A percentile compares a stretch with the other conserved stretches of the same genome.
phyloP scores from a whole-genome alignment of 1,140 invertebrate species.

The Lepidurus apus region DNA sequence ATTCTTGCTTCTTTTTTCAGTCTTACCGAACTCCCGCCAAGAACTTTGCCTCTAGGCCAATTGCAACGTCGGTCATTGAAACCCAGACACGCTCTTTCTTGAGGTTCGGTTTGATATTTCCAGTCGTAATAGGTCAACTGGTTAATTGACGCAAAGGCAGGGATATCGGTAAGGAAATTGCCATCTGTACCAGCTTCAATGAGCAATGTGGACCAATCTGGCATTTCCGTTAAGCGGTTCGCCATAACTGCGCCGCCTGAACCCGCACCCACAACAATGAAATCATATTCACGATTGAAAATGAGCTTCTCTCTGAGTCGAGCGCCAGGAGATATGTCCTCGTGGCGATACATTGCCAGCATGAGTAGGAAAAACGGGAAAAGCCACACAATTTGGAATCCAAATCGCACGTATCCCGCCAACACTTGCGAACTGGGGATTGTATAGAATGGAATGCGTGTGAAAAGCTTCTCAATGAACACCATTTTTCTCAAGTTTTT shows the following conservation, averaged over 20 bases:
- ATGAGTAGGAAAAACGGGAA: conserved; percentile 3
- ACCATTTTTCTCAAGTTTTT: not conserved
- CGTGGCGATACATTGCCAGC: conserved; percentile 8
- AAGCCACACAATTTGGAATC: not conserved
- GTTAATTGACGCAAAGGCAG: conserved; percentile 60
- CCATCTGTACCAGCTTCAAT: conserved; percentile 73
- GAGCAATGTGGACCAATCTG: conserved; percentile 69
- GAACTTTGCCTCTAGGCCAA: conserved; percentile 29
- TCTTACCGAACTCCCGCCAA: conserved; percentile 8
- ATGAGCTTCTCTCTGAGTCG: not conserved
- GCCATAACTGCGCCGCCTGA: conserved; percentile 74
- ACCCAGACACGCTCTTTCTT: conserved; percentile 39
- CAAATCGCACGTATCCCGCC: conserved; percentile 5
- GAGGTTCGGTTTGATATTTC: conserved; percentile 54
- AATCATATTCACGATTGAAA: conserved; percentile 56
- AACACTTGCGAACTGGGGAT: not conserved
- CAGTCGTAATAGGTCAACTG: conserved; percentile 68
- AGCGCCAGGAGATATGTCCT: not conserved
- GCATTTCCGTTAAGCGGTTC: conserved; percentile 66
- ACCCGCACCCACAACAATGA: conserved; percentile 80
- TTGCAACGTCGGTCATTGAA: conserved; percentile 26
- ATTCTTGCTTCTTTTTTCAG: not conserved
- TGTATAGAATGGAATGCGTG: not conserved
- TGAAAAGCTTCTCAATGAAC: not conserved
- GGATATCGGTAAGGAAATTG: conserved; percentile 60